These are phyloP conservation scores for Prionchulus punctatus DNA, from an alignment of 2,888 invertebrate genomes.

Conservation along the genomic window DNA sequence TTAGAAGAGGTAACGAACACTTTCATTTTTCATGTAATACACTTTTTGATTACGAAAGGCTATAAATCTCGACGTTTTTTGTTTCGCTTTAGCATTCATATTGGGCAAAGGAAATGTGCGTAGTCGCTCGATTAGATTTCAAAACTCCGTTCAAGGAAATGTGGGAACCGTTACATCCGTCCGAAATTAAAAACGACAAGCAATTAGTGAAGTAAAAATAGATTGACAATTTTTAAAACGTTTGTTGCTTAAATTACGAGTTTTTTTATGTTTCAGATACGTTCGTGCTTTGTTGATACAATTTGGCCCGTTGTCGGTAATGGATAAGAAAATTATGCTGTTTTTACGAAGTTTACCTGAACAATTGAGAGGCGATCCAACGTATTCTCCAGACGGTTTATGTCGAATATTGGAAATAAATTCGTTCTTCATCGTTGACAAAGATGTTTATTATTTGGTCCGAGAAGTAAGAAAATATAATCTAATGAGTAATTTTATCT, in stretches of 20 bases:
- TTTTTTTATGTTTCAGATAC: background rate
- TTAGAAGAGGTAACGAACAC: background rate
- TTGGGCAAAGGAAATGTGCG: conserved; percentile 1
- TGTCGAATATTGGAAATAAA: background rate
- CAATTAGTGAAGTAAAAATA: background rate
- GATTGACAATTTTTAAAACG: background rate
- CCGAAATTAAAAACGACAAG: background rate
- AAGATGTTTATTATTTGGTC: background rate
- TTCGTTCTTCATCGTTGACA: background rate
- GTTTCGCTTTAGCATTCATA: conserved; percentile 1
- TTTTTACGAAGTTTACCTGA: background rate
- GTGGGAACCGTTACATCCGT: conserved; percentile 1
- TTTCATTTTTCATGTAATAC: background rate
- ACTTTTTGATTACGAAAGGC: no score
- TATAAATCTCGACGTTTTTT: no score
- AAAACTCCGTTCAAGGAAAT: background rate
- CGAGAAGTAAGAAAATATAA: no score
- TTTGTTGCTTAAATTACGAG: background rate
- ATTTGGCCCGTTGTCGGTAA: conserved; percentile 1
- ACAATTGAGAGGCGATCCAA: background rate
- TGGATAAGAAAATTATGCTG: background rate
- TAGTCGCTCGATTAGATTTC: background rate
- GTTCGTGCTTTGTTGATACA: background rate
- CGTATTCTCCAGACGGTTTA: background rate
- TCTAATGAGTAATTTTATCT: no score